phyloP scores from a whole-genome alignment of 2,888 invertebrate species.

The Cecidostiba fungosa region DNA sequence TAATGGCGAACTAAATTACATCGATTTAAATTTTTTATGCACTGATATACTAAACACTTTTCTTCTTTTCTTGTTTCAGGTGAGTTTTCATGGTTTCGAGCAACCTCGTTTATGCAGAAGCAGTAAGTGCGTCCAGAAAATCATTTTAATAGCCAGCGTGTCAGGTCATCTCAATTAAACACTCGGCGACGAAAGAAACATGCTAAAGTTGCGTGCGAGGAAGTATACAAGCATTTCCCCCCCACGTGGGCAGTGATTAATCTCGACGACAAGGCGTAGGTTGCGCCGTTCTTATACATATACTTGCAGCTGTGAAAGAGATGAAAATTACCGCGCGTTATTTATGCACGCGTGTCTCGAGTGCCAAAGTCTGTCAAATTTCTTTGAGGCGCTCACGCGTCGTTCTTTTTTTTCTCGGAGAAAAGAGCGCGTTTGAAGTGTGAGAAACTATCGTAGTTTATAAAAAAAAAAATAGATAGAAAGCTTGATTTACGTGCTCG shows the following conservation, averaged over 20 bases:
- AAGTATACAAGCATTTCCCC: background rate
- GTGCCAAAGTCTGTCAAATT: background rate
- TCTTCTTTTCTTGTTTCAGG: conserved; percentile 28
- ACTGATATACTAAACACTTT: background rate
- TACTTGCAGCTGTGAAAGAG: background rate
- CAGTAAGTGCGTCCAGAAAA: background rate
- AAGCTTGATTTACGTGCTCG: background rate
- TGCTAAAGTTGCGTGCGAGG: background rate
- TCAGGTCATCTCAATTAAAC: background rate
- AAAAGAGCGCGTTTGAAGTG: background rate
- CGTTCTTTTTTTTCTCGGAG: background rate
- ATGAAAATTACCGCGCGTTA: background rate
- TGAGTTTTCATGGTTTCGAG: background rate
- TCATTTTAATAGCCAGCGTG: background rate
- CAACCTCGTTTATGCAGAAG: background rate
- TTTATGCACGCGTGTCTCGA: background rate
- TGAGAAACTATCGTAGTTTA: background rate
- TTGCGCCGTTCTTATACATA: too few relatives aligned
- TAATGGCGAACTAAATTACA: too few relatives aligned
- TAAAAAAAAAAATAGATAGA: background rate
- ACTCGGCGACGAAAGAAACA: background rate
- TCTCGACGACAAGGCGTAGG: conserved; percentile 12
- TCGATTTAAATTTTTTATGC: background rate
- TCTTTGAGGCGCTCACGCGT: background rate
- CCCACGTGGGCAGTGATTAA: conserved; percentile 21